Evolutionary conservation across 2,797 vertebrate species (phyloP).

Genomic region (Pachyuromys duprasi): DNA sequence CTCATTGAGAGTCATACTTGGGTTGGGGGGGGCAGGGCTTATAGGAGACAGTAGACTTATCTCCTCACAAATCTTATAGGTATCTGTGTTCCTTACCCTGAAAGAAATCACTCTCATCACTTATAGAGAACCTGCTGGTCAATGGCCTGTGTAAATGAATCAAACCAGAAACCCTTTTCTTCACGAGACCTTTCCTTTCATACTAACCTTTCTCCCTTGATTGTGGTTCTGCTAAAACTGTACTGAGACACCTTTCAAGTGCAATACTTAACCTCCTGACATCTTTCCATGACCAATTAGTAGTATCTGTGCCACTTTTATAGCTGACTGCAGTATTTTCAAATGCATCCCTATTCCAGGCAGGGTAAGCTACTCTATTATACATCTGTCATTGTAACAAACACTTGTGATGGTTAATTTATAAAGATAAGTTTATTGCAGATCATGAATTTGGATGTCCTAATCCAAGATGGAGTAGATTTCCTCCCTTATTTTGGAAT

Average conservation of each 20-base stretch:
- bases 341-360: not conserved
- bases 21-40: no score
- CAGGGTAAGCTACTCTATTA: not conserved
- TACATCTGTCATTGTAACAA: not conserved
- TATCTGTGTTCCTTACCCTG: not conserved
- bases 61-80: not conserved
- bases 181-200: not conserved
- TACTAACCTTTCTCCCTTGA: fast-evolving
- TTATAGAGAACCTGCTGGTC: not conserved
- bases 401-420: not conserved
- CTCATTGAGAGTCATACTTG: not conserved
- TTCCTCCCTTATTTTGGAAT: not conserved
- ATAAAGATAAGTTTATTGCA: not conserved
- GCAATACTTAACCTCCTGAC: not conserved
- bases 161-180: not conserved
- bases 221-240: not conserved
- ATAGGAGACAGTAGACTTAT: no score
- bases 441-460: not conserved
- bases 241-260: not conserved
- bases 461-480: not conserved
- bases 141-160: not conserved
- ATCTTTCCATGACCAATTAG: not conserved
- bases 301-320: not conserved
- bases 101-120: not conserved
- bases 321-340: not conserved